These are phyloP conservation scores for Scaptomyza montana DNA, from an alignment of 1,140 invertebrate genomes.

Conservation along the genomic window DNA sequence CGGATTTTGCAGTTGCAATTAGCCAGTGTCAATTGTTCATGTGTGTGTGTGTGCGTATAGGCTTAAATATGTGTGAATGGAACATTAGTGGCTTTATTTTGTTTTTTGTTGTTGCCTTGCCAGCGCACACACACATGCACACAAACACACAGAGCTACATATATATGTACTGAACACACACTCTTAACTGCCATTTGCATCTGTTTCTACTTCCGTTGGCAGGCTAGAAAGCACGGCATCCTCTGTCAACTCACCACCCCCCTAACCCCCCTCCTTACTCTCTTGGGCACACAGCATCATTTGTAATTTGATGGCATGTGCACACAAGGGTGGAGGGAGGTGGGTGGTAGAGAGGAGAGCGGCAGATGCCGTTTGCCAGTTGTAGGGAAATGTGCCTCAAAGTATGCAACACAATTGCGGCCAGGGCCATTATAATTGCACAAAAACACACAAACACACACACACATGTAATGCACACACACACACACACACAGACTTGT, in stretches of 20 bases:
- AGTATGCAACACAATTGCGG: constrained; percentile 77
- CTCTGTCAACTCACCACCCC: neutral
- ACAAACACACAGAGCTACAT: constrained; percentile 13
- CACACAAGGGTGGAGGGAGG: constrained; percentile 14
- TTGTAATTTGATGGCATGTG: constrained; percentile 70
- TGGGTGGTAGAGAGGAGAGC: neutral
- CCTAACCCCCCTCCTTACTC: neutral
- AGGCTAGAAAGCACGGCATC: constrained; percentile 58
- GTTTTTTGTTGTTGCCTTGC: constrained; percentile 25
- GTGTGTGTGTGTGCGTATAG: constrained; percentile 7
- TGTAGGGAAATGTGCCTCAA: constrained; percentile 68
- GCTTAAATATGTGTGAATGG: constrained; percentile 19
- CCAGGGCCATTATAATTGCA: constrained; percentile 75
- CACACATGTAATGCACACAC: constrained; percentile 16
- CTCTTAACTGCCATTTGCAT: constrained; percentile 72
- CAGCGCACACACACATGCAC: constrained; percentile 18
- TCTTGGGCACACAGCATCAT: constrained; percentile 57
- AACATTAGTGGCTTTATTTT: constrained; percentile 67
- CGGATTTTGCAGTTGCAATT: constrained; percentile 69
- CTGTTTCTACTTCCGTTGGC: constrained; percentile 76
- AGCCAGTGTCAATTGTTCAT: constrained; percentile 72
- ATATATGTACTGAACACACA: constrained; percentile 3
- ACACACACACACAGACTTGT: constrained; percentile 16
- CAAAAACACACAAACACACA: constrained; percentile 12
- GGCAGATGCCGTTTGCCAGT: constrained; percentile 40